Percentiles rank a stretch among this genome's conserved stretches.
These are phyloP conservation scores for Tillus elongatus DNA, from an alignment of 2,888 invertebrate species.

Conservation along the genomic window DNA sequence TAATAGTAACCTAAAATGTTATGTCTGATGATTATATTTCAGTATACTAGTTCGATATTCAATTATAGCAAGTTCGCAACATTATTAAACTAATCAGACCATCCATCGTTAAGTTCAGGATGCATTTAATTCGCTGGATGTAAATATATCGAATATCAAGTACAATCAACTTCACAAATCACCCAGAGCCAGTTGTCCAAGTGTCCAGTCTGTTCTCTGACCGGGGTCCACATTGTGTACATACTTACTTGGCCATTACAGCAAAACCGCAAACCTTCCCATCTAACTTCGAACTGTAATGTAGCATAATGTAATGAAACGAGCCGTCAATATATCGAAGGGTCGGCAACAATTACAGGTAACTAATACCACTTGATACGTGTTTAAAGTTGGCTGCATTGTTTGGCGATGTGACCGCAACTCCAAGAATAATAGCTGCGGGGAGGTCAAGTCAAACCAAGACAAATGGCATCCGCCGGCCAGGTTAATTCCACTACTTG, in stretches of 20 bases:
- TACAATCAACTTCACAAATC: no score
- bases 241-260: slow-evolving; percentile 3
- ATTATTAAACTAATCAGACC: no score
- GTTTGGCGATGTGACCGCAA: slow-evolving; percentile 41
- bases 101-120: no score
- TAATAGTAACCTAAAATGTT: no score
- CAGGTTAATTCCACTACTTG: slow-evolving; percentile 41
- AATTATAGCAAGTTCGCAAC: no score
- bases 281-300: slow-evolving; percentile 35
- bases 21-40: no score
- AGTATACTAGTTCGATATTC: no score
- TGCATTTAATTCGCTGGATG: no score
- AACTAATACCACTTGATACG: slow-evolving; percentile 42
- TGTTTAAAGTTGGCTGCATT: slow-evolving; percentile 42
- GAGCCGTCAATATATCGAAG: slow-evolving; percentile 35
- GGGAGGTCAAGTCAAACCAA: slow-evolving; percentile 41
- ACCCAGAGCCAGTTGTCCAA: no score
- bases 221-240: not conserved
- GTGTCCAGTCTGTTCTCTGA: no score
- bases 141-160: no score
- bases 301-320: slow-evolving; percentile 39
- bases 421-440: slow-evolving; percentile 39
- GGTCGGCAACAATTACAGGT: slow-evolving; percentile 38
- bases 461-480: slow-evolving; percentile 42
- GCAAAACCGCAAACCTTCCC: slow-evolving; percentile 21